Evolutionary conservation across 1,140 invertebrate genomes (phyloP).

Genomic region (Drosophila nigromelanica): DNA sequence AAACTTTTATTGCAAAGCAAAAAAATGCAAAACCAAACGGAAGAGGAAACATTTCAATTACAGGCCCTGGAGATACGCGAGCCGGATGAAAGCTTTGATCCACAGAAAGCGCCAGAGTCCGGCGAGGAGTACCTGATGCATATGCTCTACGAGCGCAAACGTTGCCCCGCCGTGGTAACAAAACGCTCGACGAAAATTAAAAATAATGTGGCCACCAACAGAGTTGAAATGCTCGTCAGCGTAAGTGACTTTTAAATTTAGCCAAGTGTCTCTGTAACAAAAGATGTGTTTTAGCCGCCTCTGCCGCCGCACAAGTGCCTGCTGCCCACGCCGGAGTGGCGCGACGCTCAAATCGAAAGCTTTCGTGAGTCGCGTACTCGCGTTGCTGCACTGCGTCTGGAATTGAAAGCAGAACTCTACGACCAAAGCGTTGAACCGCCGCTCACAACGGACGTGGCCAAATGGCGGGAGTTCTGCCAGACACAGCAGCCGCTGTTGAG

Average conservation of each 20-base stretch:
- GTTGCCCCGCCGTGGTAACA: constrained; percentile 72
- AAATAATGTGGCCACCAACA: constrained; percentile 10
- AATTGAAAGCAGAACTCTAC: constrained; percentile 53
- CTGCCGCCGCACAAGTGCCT: constrained; percentile 47
- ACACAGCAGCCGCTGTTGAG: constrained; percentile 63
- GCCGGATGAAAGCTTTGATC: constrained; percentile 73
- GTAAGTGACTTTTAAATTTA: constrained; percentile 22
- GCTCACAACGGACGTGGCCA: constrained; percentile 52
- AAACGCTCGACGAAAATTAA: constrained; percentile 57
- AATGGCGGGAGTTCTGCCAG: constrained; percentile 68
- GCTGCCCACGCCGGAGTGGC: constrained; percentile 74
- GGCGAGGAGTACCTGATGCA: constrained; percentile 79
- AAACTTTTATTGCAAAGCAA: not conserved
- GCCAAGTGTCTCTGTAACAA: not conserved
- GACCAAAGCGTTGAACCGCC: constrained; percentile 66
- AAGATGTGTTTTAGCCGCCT: constrained; percentile 26
- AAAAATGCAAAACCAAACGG: constrained; percentile 44
- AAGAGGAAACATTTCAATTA: constrained; percentile 70
- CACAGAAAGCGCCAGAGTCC: constrained; percentile 55
- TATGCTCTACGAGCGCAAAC: constrained; percentile 76
- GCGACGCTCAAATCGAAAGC: constrained; percentile 51
- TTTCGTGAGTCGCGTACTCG: constrained; percentile 59
- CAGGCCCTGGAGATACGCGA: constrained; percentile 73
- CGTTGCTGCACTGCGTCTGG: constrained; percentile 47
- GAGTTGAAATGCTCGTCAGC: constrained; percentile 24